A percentile compares a stretch with the other conserved stretches of the same genome.
Evolutionary conservation across 2,888 invertebrate species (phyloP).

Genomic region (Eueremaeus valkanovi): DNA sequence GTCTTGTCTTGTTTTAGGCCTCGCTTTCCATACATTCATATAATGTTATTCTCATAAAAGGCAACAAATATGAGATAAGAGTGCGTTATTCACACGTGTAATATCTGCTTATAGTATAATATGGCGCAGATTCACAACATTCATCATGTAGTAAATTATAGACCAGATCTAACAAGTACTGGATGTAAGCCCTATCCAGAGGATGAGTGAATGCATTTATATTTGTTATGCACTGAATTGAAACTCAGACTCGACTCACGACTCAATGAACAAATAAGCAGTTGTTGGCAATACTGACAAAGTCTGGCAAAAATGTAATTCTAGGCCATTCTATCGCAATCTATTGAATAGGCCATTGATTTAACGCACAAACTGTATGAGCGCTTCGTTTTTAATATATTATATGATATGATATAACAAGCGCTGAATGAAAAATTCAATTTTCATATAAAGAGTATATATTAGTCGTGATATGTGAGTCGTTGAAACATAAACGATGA

Average conservation of each 20-base stretch:
- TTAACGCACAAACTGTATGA: background rate
- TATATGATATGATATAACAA: background rate
- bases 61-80: slow-evolving; percentile 30
- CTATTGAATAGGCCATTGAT: slow-evolving; percentile 17
- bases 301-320: slow-evolving; percentile 7
- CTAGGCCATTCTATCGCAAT: slow-evolving; percentile 3
- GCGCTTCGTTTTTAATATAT: slow-evolving; percentile 7
- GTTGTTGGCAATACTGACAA: background rate
- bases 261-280: slow-evolving; percentile 27
- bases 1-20: background rate
- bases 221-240: slow-evolving; percentile 2
- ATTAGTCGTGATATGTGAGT: background rate
- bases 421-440: background rate
- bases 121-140: background rate
- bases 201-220: slow-evolving; percentile 1
- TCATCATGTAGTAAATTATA: slow-evolving; percentile 32
- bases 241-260: slow-evolving; percentile 18
- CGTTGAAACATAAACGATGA: too few relatives aligned
- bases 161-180: slow-evolving; percentile 17
- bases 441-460: background rate
- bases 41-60: slow-evolving; percentile 8
- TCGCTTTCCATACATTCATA: background rate
- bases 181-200: slow-evolving; percentile 3
- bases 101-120: slow-evolving; percentile 25
- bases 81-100: slow-evolving; percentile 22